These are phyloP conservation scores for Barnardius zonarius DNA, from an alignment of 2,113 vertebrate species.

Conservation along the genomic window DNA sequence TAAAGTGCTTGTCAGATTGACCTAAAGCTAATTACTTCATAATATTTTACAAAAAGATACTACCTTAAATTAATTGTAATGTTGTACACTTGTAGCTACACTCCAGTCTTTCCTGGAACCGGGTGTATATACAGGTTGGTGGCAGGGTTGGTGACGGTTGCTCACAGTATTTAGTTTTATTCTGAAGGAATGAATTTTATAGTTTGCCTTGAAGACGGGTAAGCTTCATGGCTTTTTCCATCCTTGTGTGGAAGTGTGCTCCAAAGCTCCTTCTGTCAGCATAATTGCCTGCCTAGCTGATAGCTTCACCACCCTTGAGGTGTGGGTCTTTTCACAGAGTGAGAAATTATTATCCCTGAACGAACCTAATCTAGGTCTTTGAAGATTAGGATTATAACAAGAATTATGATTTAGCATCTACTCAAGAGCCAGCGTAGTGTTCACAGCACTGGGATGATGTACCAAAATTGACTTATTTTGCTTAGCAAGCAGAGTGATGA, in stretches of 20 bases:
- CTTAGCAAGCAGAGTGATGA: conserved; percentile 21
- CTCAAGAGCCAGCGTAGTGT: background rate
- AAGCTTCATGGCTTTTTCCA: background rate
- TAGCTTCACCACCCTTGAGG: background rate
- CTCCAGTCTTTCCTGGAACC: background rate
- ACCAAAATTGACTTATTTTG: conserved; percentile 31
- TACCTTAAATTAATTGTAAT: background rate
- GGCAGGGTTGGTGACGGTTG: background rate
- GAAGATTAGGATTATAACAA: conserved; percentile 43
- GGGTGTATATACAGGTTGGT: background rate
- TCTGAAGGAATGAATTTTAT: background rate
- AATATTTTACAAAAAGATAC: background rate
- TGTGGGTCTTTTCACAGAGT: background rate
- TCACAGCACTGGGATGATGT: background rate
- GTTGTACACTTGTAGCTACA: background rate
- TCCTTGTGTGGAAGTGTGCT: background rate
- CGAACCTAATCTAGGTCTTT: background rate
- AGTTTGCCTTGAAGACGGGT: background rate
- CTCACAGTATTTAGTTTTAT: background rate
- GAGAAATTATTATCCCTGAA: background rate
- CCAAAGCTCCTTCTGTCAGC: background rate
- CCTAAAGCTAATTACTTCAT: background rate
- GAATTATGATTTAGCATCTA: background rate
- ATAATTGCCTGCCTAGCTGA: background rate
- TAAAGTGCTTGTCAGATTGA: background rate